A percentile compares a stretch with the other conserved stretches of the same genome.
Evolutionary conservation across 1,140 invertebrate species (phyloP).

Genomic region (Pomacea maculata): DNA sequence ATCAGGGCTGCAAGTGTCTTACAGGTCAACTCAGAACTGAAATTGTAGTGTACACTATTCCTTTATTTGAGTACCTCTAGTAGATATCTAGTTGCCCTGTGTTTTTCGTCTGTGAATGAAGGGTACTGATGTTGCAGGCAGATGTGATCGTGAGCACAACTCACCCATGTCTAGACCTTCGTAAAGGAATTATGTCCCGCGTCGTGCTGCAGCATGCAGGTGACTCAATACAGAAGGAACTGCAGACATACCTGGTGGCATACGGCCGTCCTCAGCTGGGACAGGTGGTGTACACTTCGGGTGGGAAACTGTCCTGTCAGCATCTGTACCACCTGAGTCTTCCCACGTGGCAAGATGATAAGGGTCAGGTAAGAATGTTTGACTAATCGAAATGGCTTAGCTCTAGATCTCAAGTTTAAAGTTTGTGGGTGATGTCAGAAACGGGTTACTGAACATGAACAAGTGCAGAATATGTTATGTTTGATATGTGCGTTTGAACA

Average conservation of each 20-base stretch:
- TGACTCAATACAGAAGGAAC: slow-evolving; percentile 29
- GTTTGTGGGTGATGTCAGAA: no score
- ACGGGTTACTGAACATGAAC: no score
- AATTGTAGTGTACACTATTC: no score
- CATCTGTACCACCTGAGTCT: slow-evolving; percentile 38
- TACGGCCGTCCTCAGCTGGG: slow-evolving; percentile 23
- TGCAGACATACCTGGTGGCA: slow-evolving; percentile 13
- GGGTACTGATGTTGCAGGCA: slow-evolving; percentile 29
- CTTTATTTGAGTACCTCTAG: no score
- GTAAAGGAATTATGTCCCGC: slow-evolving; percentile 34
- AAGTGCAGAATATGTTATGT: no score
- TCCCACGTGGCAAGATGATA: slow-evolving; percentile 24
- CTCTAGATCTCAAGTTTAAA: no score
- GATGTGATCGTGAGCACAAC: slow-evolving; percentile 44
- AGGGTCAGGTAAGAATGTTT: background rate
- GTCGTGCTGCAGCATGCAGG: slow-evolving; percentile 30
- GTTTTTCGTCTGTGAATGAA: no score
- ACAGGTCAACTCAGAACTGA: no score
- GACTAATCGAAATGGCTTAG: no score
- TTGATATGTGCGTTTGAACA: no score
- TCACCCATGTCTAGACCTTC: slow-evolving; percentile 28
- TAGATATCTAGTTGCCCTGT: no score
- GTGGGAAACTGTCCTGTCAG: slow-evolving; percentile 35
- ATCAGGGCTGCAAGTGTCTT: no score
- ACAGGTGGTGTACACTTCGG: slow-evolving; percentile 31